Evolutionary conservation across 2,113 vertebrate species (phyloP), one percentile per base, ranked within the genome.

Genomic region (Progne subis): DNA sequence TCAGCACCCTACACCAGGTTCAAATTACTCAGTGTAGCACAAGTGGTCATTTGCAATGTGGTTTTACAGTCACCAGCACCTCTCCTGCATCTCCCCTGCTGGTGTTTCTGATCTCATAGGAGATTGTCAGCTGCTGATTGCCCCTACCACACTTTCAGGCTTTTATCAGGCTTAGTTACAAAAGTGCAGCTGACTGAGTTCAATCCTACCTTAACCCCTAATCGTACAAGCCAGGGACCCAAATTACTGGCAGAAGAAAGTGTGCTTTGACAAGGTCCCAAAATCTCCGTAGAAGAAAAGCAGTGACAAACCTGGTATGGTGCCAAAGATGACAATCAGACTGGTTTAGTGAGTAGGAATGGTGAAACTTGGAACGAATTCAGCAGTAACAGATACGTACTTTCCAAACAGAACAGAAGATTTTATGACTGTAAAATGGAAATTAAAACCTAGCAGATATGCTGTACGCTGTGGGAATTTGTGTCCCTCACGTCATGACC

Each of bases 41-140:
- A 1, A 1, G 0, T 4, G 6, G 17, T 47, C 20, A 31, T 64
- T 64, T 8, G 3, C 6, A 1, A 50, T 31, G n/a, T 9, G 9
- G 44, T 84, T 84, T 84, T 34, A 32, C 4, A 5, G 53, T 16
- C 37, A 46, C 28, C 6, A 4, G 43, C 49, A 32, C 37, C 31
- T 50, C 56, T 46, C 29, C 44, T 82, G 47, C 19, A 16, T n/a
- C 20, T 53, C 31, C 52, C 18, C 50, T 60, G 11, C 24, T 64
- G 31, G 44, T 34, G 18, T 69, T 64, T 76, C 72, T 4, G 3
- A 6, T 46, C 24, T 60, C 18, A 2, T 6, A 18, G 49, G 53
- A 59, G 39, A 23, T 4, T 39, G 59, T 72, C 50, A 39, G 41
- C 56, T 70, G 14, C 82, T 81, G 52, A 60, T 11, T 9, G 4